Conservation (phyloP, 1,140 invertebrate species). For the Helicoverpa armigera region DNA sequence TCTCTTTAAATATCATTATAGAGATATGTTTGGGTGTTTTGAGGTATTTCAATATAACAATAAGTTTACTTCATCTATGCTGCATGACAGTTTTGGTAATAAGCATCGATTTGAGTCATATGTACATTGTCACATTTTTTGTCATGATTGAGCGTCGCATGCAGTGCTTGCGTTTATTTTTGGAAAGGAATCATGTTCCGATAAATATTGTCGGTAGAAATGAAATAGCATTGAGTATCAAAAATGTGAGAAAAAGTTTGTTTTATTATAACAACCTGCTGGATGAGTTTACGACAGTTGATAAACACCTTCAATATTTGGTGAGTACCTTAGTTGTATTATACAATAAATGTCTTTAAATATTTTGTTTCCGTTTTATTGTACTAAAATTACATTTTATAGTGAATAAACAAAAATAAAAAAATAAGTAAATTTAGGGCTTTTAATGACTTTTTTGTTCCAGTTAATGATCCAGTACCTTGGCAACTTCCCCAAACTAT, state of each 20-base stretch:
- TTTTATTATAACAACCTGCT: slow-evolving; percentile 39
- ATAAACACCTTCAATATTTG: slow-evolving; percentile 24
- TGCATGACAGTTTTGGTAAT: background rate
- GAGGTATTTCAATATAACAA: background rate
- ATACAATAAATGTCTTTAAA: background rate
- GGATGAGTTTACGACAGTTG: slow-evolving; percentile 8
- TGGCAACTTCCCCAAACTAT: background rate
- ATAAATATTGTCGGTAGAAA: slow-evolving; percentile 7
- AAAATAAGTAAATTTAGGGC: too few relatives aligned
- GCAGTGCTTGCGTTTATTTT: background rate
- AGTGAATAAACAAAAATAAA: too few relatives aligned
- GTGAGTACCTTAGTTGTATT: slow-evolving; percentile 1
- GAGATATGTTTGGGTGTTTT: background rate
- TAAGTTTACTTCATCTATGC: background rate
- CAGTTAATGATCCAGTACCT: background rate
- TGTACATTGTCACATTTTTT: background rate
- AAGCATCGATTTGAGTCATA: background rate
- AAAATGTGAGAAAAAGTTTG: slow-evolving; percentile 21
- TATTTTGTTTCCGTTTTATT: too few relatives aligned
- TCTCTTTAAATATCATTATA: background rate
- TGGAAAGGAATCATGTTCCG: slow-evolving; percentile 1
- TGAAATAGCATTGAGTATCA: background rate
- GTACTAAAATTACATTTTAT: too few relatives aligned
- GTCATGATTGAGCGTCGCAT: slow-evolving; percentile 24
- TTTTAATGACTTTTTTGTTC: background rate